Conservation (phyloP, 2,113 vertebrate genomes). For the Gorsachius goisagi region DNA sequence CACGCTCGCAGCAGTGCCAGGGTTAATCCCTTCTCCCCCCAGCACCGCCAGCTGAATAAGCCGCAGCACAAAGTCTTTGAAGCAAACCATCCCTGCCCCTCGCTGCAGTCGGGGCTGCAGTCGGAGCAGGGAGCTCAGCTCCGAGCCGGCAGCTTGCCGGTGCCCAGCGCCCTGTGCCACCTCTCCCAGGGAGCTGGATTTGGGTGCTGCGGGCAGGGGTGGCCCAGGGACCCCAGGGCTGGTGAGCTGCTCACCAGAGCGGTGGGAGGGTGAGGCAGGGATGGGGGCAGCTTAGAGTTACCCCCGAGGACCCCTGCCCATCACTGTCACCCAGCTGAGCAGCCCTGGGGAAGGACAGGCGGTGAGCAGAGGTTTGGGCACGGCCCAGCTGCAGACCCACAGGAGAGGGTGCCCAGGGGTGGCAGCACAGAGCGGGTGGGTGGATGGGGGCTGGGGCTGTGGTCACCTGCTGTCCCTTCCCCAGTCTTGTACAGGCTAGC, state of each 20-base stretch:
- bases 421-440: rapidly evolving
- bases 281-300: not conserved
- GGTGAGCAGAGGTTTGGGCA: not conserved
- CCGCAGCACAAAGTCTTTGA: not conserved
- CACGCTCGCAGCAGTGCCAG: not conserved
- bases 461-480: not conserved
- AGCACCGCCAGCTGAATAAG: not conserved
- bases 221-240: not conserved
- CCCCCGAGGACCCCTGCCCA: rapidly evolving
- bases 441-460: rapidly evolving
- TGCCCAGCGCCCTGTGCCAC: not conserved
- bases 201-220: not conserved
- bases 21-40: slow-evolving; percentile 9
- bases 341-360: rapidly evolving
- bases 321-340: not conserved
- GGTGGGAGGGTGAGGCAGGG: not conserved
- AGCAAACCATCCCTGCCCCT: not conserved
- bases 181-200: not conserved
- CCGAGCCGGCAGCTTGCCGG: too few relatives aligned
- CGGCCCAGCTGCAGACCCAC: not conserved
- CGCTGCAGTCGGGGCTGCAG: not conserved
- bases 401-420: not conserved
- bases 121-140: not conserved
- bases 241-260: rapidly evolving
- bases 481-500: not conserved